These are phyloP conservation scores for Bucorvus abyssinicus DNA, from an alignment of 2,797 vertebrate genomes.

Conservation along the genomic window DNA sequence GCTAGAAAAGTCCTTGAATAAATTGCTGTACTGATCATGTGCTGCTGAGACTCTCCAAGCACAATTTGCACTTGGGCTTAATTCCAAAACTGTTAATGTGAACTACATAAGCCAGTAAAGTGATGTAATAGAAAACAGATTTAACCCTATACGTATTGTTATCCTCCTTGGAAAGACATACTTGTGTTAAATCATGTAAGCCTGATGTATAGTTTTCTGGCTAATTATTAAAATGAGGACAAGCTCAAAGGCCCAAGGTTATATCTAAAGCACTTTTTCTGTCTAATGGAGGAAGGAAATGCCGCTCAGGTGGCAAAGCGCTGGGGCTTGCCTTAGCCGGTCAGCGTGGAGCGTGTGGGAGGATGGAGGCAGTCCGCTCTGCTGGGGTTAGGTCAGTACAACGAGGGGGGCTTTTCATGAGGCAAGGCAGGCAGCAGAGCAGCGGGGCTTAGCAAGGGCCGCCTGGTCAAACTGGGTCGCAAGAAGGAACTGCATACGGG, in stretches of 20 bases:
- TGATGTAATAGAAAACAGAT: conserved; percentile 52
- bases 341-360: background rate
- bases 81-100: conserved; percentile 57
- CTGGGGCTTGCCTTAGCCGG: background rate
- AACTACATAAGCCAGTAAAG: conserved; percentile 47
- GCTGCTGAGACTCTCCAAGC: conserved; percentile 52
- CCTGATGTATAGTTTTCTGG: background rate
- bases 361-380: background rate
- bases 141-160: conserved; percentile 27
- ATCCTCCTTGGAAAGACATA: background rate
- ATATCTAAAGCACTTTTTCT: background rate
- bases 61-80: conserved; percentile 60
- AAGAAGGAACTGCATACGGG: background rate
- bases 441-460: background rate
- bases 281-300: background rate
- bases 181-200: rapidly evolving
- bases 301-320: background rate
- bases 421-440: background rate
- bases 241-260: background rate
- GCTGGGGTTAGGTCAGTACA: background rate
- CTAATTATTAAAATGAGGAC: background rate
- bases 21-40: conserved; percentile 14
- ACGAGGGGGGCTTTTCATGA: background rate
- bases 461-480: background rate
- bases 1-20: conserved; percentile 39